Base-by-base conservation (phyloP, 1,140 invertebrate species). In the Pseudomyrmex pallidus region DNA sequence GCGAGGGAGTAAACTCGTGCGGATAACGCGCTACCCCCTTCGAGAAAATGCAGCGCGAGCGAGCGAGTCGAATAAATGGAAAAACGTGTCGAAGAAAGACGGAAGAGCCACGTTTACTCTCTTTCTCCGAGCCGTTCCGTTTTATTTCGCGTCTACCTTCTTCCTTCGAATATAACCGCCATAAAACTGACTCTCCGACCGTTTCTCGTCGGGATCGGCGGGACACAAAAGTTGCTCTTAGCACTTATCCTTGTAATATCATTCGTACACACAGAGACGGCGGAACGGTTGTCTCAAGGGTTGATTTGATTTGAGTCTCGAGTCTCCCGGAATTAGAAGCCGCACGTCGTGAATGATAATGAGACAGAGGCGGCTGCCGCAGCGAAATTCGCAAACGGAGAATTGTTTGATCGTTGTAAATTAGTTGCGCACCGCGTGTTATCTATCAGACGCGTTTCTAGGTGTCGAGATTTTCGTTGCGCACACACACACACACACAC, bases 181-280 rank as follows among this genome's bases (percentile, higher is more conserved):
- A 54, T 67, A 82, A 86, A 67, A 77, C 59, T 76, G 25, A n/a
- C 50, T 70, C 59, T 59, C 1, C 15, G 25, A 35, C 5, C 17
- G 50, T 20, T 4, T 13, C 15, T 44, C 59, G 52, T 54, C n/a
- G 25, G 25, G 5, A 35, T 35, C 35, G 35, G 59, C 62, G 64
- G 72, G 50, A 84, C 77, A 85, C 77, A 85, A 84, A 91, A 91
- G 89, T 89, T 90, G 66, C 85, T 89, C 89, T 90, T 85, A 78
- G 84, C 90, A 86, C 85, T 90, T 89, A 86, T 88, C 83, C 78
- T 64, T 56, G 64, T 48, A 10, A 15, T 48, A 68, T 70, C 15
- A 10, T 59, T 8, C 52, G 52, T 22, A 25, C 15, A 5, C 46
- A 78, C 17, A 59, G 20, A 12, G 35, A 62, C 17, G 20, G 59